phyloP scores from a whole-genome alignment of 2,797 vertebrate genomes.

The Muscicapa comitata region DNA sequence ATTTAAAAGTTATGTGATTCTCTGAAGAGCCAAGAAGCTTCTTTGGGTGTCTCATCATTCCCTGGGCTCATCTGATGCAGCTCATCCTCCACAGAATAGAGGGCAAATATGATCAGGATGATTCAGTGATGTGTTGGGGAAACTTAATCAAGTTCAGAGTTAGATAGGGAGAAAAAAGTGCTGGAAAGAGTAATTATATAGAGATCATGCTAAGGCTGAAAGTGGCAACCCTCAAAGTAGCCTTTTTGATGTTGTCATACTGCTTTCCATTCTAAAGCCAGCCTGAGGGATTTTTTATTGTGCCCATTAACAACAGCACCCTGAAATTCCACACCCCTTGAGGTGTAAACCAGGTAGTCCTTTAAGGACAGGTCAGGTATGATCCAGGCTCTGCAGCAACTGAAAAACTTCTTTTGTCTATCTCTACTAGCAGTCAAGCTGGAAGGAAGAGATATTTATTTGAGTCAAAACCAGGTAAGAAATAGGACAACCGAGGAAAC shows the following conservation, averaged over 20 bases:
- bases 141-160: neutral
- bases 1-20: neutral
- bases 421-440: neutral
- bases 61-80: neutral
- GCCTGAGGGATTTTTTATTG: neutral
- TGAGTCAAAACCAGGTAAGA: neutral
- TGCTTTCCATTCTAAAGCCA: neutral
- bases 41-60: neutral
- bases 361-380: neutral
- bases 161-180: neutral
- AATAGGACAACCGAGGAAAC: neutral
- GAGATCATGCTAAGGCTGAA: neutral
- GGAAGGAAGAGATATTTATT: neutral
- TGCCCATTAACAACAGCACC: accelerated
- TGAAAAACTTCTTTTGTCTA: neutral
- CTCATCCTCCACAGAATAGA: neutral
- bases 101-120: neutral
- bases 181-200: neutral
- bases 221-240: neutral
- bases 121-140: neutral
- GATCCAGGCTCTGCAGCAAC: neutral
- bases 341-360: neutral
- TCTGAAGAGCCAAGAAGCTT: neutral
- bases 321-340: neutral
- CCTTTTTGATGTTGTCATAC: neutral